Base-by-base conservation (phyloP, 2,797 vertebrate genomes). In the Phalanger gymnotis region DNA sequence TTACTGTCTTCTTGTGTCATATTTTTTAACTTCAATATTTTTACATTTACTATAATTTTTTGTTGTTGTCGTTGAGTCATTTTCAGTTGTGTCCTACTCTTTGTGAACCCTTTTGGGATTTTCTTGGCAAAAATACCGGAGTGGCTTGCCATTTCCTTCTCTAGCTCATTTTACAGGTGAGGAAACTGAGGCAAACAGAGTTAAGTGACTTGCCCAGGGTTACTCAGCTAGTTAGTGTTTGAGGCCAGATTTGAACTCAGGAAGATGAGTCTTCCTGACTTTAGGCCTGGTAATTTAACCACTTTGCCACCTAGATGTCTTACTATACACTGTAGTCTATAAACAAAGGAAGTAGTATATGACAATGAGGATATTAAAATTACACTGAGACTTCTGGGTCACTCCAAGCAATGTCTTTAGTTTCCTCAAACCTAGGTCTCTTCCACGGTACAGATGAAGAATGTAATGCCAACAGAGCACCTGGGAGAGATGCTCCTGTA, bases 401-500 rank as follows among this genome's bases (percentile, higher is more conserved):
- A 95, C 14, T 92, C 6, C 34, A 97, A 95, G 54, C 95, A 92
- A 52, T 92, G 16, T 90, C 93, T 53, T 93, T 51, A 92, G 34
- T 13, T 51, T 96, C 13, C 94, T 53, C 19, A 90, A 96, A 96
- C 53, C 40, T 95, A 54, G 54, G 31, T 96, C 81, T 96, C 53
- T 92, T 93, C 95, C 22, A 31, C 92, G 22, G 91, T 53, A 95
- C 6, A 87, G 11, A 92, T 96, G 91, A 47, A 94, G 9, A 52
- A 19, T 54, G 16, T 93, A 93, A 90, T 97, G 47, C 27, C 30
- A 97, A 90, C 31, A 95, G 27, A 95, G 27, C 10, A 94, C 95
- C 31, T 90, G 56, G 9, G 61, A 94, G 22, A 57, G 92, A 94
- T n/a, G 40, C 9, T 12, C 95, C 52, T 47, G 56, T 47, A 11